Evolutionary conservation across 2,888 invertebrate species (phyloP), one percentile per base, ranked within the genome.

Genomic region (Clanis bilineata): DNA sequence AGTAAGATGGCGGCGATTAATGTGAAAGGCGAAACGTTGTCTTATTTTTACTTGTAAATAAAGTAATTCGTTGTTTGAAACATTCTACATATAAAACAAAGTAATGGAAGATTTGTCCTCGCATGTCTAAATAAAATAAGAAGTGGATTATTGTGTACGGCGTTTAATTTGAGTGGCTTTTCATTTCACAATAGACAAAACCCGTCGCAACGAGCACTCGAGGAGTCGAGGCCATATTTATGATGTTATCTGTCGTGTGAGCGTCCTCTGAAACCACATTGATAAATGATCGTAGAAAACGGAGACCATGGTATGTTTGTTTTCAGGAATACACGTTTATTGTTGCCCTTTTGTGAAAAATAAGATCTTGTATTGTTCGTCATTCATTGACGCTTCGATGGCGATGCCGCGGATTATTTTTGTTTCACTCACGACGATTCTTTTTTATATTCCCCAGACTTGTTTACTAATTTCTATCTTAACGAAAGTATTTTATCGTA

Each of bases 1-100:
- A 90, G 91, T 93, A 94, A 93, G 93, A 94, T 94, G 94, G 94
- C 94, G 93, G 93, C 93, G 86, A 88, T 89, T 93, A 93, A 94
- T 94, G 94, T 94, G 94, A 93, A 94, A 93, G 93, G 93, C 90
- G 91, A 93, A 91, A 93, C 93, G 90, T 91, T 92, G 90, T 92
- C 88, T 75, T 85, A 89, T 82, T 88, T 85, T 80, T 77, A 83
- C 80, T 90, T 90, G 90, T 92, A 92, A 92, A 92, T 91, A 92
- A 85, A 88, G 86, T 84, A 81, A 83, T 76, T 79, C 81, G 76
- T 80, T 80, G 73, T 79, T 75, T 80, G 67, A 79, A 85, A 79
- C 76, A 77, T 73, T 76, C 70, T 72, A 78, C 71, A 64, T 75
- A 72, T 72, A 72, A 66, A 69, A 77, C 62, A 75, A 67, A 77